phyloP scores from a whole-genome alignment of 2,797 vertebrate genomes.

The Muraenolepis orangiensis region DNA sequence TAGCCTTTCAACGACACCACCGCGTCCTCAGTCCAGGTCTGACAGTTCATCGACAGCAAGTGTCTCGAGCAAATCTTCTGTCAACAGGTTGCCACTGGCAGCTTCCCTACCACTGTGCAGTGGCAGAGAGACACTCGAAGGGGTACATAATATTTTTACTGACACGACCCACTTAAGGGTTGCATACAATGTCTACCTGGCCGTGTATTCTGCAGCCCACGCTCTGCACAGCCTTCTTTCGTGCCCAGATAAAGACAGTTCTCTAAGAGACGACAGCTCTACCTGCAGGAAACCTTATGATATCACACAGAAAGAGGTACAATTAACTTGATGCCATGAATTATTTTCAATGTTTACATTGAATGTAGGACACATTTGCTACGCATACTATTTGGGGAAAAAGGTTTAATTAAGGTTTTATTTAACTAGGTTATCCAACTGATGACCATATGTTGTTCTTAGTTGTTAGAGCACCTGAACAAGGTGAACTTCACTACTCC shows the following conservation, averaged over 20 bases:
- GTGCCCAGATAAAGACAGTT: conserved; percentile 41
- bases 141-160: conserved; percentile 38
- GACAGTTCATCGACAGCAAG: neutral
- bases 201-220: conserved; percentile 62
- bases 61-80: neutral
- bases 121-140: conserved; percentile 27
- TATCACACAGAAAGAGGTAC: conserved; percentile 60
- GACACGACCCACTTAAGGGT: conserved; percentile 49
- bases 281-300: conserved; percentile 47
- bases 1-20: conserved; percentile 18
- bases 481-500: conserved; percentile 66
- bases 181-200: conserved; percentile 55
- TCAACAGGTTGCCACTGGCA: neutral
- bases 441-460: conserved; percentile 1
- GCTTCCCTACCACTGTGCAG: neutral
- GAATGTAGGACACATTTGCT: neutral
- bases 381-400: neutral
- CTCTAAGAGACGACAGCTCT: conserved; percentile 22
- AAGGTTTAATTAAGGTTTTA: neutral
- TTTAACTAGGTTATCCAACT: neutral
- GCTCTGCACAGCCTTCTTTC: conserved; percentile 65
- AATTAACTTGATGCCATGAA: neutral
- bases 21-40: conserved; percentile 2
- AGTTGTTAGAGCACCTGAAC: conserved; percentile 65
- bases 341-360: neutral